Evolutionary conservation across 35 echinoderm and acorn worm genomes (phyloP).

Genomic region (Apostichopus japonicus): DNA sequence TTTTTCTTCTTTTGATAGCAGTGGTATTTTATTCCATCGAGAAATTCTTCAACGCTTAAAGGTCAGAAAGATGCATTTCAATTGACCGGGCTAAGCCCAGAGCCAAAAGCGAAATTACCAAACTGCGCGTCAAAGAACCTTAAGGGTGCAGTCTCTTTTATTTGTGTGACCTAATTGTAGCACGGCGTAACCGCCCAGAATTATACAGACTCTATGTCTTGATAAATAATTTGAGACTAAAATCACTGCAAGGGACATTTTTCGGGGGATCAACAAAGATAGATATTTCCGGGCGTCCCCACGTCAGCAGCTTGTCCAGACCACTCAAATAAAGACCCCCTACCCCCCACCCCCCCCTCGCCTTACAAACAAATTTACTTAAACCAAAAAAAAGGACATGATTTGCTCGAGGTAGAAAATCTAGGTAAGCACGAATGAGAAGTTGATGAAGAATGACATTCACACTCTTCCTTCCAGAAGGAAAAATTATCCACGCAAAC

Average conservation of each 20-base stretch:
- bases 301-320: neutral
- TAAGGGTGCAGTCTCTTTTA: neutral
- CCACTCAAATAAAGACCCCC: neutral
- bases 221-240: neutral
- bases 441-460: neutral
- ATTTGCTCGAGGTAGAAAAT: neutral
- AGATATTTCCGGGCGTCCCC: neutral
- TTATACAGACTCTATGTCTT: neutral
- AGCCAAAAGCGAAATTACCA: neutral
- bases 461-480: neutral
- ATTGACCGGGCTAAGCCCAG: neutral
- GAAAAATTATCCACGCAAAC: neutral
- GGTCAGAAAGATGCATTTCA: slow-evolving; percentile 13
- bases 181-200: neutral
- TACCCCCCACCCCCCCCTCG: no score
- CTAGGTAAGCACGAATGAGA: no score
- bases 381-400: neutral
- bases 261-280: neutral
- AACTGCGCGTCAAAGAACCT: neutral
- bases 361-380: neutral
- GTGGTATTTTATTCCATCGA: neutral
- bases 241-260: neutral
- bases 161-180: slow-evolving; percentile 23
- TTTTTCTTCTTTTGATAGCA: neutral
- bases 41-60: neutral